Evolutionary conservation across 23 tunicate genomes (phyloP).

Genomic region (Styela clava): DNA sequence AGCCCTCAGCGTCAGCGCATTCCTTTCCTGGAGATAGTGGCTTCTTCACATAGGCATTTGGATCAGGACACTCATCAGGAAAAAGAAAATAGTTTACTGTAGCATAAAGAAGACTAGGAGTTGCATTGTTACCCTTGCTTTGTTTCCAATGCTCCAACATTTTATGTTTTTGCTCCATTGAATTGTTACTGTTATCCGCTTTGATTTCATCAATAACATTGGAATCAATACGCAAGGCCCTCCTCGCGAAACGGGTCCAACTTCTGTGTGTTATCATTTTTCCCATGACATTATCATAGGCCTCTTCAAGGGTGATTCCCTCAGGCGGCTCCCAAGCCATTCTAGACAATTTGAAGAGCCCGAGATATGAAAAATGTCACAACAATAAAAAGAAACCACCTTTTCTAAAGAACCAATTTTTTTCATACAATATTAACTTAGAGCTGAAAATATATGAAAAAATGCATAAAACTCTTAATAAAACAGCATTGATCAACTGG

Average conservation of each 20-base stretch:
- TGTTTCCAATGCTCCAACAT: not conserved
- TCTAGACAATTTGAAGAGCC: too few species aligned
- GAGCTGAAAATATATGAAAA: too few species aligned
- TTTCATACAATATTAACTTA: too few species aligned
- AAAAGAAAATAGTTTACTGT: not conserved
- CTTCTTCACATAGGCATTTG: too few species aligned
- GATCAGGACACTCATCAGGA: not conserved
- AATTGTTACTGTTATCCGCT: not conserved
- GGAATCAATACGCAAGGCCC: not conserved
- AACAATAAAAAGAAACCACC: too few species aligned
- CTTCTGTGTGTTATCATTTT: not conserved
- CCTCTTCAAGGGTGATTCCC: not conserved
- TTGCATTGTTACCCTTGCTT: not conserved
- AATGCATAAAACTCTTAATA: too few species aligned
- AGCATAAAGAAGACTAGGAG: not conserved
- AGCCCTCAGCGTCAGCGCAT: too few species aligned
- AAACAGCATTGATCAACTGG: too few species aligned
- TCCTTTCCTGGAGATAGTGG: too few species aligned
- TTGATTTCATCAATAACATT: not conserved
- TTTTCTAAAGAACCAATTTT: too few species aligned
- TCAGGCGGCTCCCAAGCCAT: not conserved
- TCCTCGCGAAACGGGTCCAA: not conserved
- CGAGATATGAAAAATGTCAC: too few species aligned
- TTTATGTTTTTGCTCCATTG: not conserved
- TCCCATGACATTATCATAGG: not conserved